Percentiles rank a stretch among this genome's conserved stretches.
Evolutionary conservation across 2,888 invertebrate species (phyloP).

Genomic region (Ceraclea dissimilis): DNA sequence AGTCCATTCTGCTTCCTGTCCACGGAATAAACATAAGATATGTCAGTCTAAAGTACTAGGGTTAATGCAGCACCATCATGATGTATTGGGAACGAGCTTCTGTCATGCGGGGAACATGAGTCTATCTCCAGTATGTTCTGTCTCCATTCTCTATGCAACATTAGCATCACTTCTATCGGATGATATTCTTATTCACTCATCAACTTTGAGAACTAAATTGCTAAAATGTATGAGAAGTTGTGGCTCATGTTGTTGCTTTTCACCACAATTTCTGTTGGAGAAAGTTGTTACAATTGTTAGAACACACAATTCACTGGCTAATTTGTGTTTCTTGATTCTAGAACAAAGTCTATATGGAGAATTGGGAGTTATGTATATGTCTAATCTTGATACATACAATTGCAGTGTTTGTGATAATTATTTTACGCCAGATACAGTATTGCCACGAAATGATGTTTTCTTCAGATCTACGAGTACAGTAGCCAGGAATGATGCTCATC

Average conservation of each 20-base stretch:
- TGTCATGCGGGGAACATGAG: conserved; percentile 36
- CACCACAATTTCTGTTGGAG: conserved; percentile 45
- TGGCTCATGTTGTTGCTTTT: conserved; percentile 58
- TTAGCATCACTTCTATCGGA: conserved; percentile 44
- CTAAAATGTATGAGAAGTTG: conserved; percentile 49
- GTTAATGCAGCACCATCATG: conserved; percentile 53
- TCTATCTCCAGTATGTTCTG: conserved; percentile 45
- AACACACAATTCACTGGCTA: conserved; percentile 36
- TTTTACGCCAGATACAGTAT: conserved; percentile 3
- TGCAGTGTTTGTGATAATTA: conserved; percentile 39
- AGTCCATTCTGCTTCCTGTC: conserved; percentile 47
- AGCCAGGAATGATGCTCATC: neutral
- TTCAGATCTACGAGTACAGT: neutral
- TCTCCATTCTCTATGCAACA: conserved; percentile 49
- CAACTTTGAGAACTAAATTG: conserved; percentile 40
- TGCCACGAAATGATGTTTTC: neutral
- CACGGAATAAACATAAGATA: conserved; percentile 44
- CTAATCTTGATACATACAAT: conserved; percentile 35
- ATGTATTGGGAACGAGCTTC: conserved; percentile 45
- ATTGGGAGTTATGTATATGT: conserved; percentile 40
- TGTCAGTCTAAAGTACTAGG: conserved; percentile 41
- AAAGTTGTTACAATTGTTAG: conserved; percentile 45
- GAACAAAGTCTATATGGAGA: conserved; percentile 55
- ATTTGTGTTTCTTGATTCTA: conserved; percentile 44
- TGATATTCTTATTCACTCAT: conserved; percentile 36